phyloP scores from a whole-genome alignment of 2,113 vertebrate species.

The Ellobius talpinus region DNA sequence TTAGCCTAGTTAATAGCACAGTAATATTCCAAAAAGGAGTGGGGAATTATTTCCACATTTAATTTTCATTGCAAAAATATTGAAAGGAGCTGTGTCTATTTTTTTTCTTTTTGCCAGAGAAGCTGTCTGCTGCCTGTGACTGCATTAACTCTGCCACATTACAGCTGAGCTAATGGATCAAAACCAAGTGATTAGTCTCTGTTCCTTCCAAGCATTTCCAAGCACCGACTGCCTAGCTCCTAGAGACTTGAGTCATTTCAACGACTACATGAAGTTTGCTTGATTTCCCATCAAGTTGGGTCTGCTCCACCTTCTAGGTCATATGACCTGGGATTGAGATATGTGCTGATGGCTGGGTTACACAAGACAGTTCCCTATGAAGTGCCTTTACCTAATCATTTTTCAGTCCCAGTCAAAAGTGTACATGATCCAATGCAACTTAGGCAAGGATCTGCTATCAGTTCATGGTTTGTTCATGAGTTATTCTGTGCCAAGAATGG shows the following conservation, averaged over 20 bases:
- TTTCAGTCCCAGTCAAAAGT: background rate
- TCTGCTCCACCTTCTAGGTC: background rate
- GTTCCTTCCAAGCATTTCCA: slow-evolving; percentile 67
- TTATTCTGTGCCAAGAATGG: background rate
- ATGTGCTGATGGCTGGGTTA: background rate
- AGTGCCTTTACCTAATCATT: background rate
- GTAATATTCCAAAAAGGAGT: slow-evolving; percentile 88
- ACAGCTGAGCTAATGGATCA: slow-evolving; percentile 87
- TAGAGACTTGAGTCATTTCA: background rate
- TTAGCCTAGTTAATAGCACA: slow-evolving; percentile 88
- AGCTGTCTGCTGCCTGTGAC: slow-evolving; percentile 82
- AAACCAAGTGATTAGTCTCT: slow-evolving; percentile 81
- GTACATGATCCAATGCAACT: background rate
- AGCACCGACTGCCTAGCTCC: slow-evolving; percentile 8
- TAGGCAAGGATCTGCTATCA: background rate
- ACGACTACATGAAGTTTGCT: background rate
- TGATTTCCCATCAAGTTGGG: background rate
- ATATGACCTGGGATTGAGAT: background rate
- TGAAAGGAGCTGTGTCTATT: slow-evolving; percentile 72
- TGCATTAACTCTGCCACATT: slow-evolving; percentile 87
- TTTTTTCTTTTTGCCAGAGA: slow-evolving; percentile 70
- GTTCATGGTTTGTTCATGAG: background rate
- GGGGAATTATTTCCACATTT: slow-evolving; percentile 88
- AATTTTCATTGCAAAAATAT: slow-evolving; percentile 84
- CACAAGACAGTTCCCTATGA: background rate